Evolutionary conservation across 2,888 invertebrate genomes (phyloP).

Genomic region (Agrenia bidenticulata): DNA sequence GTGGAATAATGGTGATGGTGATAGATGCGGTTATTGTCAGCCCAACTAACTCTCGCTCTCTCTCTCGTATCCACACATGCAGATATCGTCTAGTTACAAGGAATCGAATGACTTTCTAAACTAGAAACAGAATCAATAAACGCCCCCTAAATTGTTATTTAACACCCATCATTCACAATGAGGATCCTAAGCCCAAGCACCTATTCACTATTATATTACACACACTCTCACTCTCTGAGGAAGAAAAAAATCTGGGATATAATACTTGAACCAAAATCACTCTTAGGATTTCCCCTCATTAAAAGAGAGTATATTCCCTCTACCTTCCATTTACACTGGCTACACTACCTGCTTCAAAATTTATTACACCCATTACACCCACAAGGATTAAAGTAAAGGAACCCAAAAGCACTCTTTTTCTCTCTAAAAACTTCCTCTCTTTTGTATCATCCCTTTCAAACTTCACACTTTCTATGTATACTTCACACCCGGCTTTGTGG

Average conservation of each 20-base stretch:
- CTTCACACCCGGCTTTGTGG: too few relatives aligned
- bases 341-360: constrained; percentile 17
- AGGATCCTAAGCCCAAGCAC: constrained; percentile 13
- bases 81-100: background rate
- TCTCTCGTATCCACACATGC: background rate
- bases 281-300: constrained; percentile 2
- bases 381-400: constrained; percentile 15
- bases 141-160: constrained; percentile 20
- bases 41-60: too few relatives aligned
- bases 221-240: too few relatives aligned
- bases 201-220: background rate
- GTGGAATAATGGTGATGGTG: too few relatives aligned
- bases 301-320: background rate
- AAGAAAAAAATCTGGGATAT: background rate
- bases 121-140: constrained; percentile 18
- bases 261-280: background rate
- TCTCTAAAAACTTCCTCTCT: background rate
- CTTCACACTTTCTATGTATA: too few relatives aligned
- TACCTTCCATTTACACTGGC: background rate
- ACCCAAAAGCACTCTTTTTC: constrained; percentile 5
- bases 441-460: background rate
- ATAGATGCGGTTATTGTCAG: too few relatives aligned
- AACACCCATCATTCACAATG: constrained; percentile 10
- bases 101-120: too few relatives aligned
- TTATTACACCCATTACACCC: constrained; percentile 21